A percentile compares a stretch with the other conserved stretches of the same genome.
These are phyloP conservation scores for Hanleya hanleyi DNA, from an alignment of 2,888 invertebrate species.

Conservation along the genomic window DNA sequence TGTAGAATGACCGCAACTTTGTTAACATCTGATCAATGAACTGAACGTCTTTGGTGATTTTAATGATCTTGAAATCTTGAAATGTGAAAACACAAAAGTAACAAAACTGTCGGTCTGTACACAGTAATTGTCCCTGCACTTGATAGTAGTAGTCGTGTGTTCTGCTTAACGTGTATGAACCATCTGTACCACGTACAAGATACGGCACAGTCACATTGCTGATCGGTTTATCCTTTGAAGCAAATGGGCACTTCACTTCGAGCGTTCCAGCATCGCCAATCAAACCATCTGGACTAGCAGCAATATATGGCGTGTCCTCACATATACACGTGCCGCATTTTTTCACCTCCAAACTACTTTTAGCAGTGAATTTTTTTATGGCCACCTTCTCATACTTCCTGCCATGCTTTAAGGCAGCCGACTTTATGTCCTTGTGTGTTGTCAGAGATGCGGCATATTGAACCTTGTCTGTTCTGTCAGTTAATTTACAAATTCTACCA, in stretches of 20 bases:
- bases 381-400: neutral
- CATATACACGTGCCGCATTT: too few relatives aligned
- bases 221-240: neutral
- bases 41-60: neutral
- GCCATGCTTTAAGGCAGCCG: too few relatives aligned
- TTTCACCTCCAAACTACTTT: too few relatives aligned
- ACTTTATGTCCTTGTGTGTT: too few relatives aligned
- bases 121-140: conserved; percentile 11
- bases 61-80: neutral
- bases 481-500: too few relatives aligned
- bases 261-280: neutral
- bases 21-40: neutral
- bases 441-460: neutral
- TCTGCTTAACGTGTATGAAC: neutral
- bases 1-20: neutral
- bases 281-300: neutral
- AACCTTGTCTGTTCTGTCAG: neutral
- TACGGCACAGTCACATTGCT: neutral
- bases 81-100: conserved; percentile 9
- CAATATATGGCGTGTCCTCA: neutral
- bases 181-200: neutral
- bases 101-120: neutral
- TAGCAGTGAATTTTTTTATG: neutral
- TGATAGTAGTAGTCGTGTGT: conserved; percentile 9
- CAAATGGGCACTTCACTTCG: conserved; percentile 7